Evolutionary conservation across 2,113 vertebrate genomes (phyloP).

Genomic region (Neofelis nebulosa): DNA sequence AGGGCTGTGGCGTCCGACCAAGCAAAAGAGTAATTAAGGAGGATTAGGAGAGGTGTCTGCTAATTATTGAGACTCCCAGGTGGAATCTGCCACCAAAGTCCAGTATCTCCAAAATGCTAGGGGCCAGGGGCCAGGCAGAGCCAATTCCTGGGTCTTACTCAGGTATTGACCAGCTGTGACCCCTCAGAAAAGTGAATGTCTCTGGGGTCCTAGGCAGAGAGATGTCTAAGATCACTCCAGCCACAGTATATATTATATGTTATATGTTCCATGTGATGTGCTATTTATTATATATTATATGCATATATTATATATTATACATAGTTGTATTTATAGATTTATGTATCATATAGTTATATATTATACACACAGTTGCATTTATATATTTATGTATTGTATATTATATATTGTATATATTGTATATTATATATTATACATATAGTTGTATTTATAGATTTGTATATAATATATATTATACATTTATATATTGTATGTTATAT

Average conservation of each 20-base stretch:
- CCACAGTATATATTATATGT: neutral
- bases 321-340: neutral
- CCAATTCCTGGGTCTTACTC: neutral
- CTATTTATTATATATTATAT: neutral
- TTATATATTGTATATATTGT: too few relatives aligned
- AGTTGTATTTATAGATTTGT: too few relatives aligned
- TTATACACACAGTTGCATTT: too few relatives aligned
- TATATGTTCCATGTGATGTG: neutral
- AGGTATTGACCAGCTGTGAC: neutral
- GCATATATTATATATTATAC: too few relatives aligned
- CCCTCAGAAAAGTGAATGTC: neutral
- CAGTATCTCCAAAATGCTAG: neutral
- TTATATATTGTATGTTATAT: too few relatives aligned
- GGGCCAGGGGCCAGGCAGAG: neutral
- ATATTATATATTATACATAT: too few relatives aligned
- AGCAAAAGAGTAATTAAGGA: neutral
- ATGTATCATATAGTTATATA: too few relatives aligned
- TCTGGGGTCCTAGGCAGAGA: neutral
- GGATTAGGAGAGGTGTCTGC: neutral
- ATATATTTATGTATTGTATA: too few relatives aligned
- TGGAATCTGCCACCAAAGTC: neutral
- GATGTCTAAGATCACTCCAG: neutral
- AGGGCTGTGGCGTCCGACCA: neutral
- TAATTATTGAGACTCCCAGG: neutral
- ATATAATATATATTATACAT: too few relatives aligned